These are phyloP conservation scores for Danionella dracula DNA, from an alignment of 2,797 vertebrate species.

Conservation along the genomic window DNA sequence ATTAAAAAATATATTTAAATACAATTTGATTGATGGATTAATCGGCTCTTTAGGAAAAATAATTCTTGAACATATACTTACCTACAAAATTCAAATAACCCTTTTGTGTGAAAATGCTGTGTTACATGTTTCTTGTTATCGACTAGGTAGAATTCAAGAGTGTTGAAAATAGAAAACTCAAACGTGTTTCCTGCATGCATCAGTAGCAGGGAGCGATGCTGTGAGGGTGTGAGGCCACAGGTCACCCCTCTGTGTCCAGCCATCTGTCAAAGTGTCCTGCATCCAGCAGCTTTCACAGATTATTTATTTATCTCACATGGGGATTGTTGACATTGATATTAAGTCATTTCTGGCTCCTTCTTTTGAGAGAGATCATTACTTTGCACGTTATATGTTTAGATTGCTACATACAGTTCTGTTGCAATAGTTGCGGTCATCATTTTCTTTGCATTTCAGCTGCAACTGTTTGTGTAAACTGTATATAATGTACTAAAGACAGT, in stretches of 20 bases:
- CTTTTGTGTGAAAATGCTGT: too few species aligned
- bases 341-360: slow-evolving; percentile 1
- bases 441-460: background rate
- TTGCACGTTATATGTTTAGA: slow-evolving; percentile 3
- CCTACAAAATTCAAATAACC: too few species aligned
- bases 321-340: slow-evolving; percentile 26
- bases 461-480: too few species aligned
- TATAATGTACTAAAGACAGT: too few species aligned
- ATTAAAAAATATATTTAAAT: too few species aligned
- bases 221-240: background rate
- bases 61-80: too few species aligned
- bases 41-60: too few species aligned
- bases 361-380: slow-evolving; percentile 22
- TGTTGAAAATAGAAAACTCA: too few species aligned
- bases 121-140: too few species aligned
- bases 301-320: slow-evolving; percentile 2
- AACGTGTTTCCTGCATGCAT: background rate
- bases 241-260: background rate
- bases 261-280: slow-evolving; percentile 18
- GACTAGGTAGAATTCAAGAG: too few species aligned
- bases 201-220: background rate
- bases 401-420: slow-evolving; percentile 26
- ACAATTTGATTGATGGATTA: too few species aligned
- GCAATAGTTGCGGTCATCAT: background rate
- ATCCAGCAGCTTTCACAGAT: background rate